phyloP scores from a whole-genome alignment of 2,113 vertebrate genomes.

The Oryzias curvinotus region DNA sequence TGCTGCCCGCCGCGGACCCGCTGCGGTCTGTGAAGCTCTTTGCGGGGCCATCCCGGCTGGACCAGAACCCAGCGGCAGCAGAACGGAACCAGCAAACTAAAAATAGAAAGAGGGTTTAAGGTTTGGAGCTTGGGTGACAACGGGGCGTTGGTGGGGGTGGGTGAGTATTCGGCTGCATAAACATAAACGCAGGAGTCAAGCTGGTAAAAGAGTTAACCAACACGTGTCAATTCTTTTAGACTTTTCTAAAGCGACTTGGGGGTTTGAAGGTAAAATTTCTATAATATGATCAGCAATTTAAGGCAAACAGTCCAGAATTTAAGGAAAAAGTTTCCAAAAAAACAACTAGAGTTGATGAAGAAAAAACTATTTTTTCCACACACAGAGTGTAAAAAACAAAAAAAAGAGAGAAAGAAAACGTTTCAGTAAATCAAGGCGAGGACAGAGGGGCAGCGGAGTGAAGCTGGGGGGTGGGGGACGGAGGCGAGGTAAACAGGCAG shows the following conservation, averaged over 20 bases:
- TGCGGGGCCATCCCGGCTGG: background rate
- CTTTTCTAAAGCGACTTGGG: too few species aligned
- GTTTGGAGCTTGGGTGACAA: conserved; percentile 73
- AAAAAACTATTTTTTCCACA: background rate
- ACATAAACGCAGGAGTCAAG: conserved; percentile 17
- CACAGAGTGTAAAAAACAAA: background rate
- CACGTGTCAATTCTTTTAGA: too few species aligned
- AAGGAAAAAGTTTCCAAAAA: too few species aligned
- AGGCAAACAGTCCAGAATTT: too few species aligned
- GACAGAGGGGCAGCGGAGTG: background rate
- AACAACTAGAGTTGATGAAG: too few species aligned
- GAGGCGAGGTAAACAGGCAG: conserved; percentile 2
- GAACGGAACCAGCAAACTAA: conserved; percentile 53
- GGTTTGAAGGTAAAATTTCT: too few species aligned
- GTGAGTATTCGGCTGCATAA: conserved; percentile 20
- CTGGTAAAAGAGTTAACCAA: too few species aligned
- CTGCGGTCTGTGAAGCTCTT: background rate
- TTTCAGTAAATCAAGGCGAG: conserved; percentile 3
- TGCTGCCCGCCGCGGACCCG: conserved; percentile 22
- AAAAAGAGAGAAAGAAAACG: background rate
- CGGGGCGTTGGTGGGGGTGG: conserved; percentile 33
- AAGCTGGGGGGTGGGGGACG: background rate
- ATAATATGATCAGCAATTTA: too few species aligned
- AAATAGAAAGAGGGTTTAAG: conserved; percentile 73
- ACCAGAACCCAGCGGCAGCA: conserved; percentile 16